Base-by-base conservation (phyloP, 2,888 invertebrate species). In the Azorinus chamasolen region DNA sequence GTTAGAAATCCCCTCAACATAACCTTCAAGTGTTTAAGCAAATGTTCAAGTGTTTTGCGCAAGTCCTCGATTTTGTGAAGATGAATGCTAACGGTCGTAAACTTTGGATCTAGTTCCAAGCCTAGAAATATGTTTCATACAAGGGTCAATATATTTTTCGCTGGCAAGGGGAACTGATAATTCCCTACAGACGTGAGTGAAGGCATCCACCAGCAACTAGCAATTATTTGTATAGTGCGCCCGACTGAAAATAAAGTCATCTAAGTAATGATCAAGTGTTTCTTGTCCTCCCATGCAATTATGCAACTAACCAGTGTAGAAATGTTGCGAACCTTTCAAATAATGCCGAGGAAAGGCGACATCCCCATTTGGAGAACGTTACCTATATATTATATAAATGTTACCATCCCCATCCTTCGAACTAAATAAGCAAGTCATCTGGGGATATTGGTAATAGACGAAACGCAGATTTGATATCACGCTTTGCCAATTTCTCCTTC, bases 241-340 rank as follows among this genome's bases (percentile, higher is more conserved):
- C 18, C 24, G 66, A 27, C 55, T 50, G 48, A 73, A 50, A 12
- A 72, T 24, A 37, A 61, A 69, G 39, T 75, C 75, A 48, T 64
- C 59, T 16, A 75, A 43, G 18, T 57, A 41, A 27, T 69, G 69
- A n/a, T n/a, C n/a, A n/a, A n/a, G n/a, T n/a, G n/a, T n/a, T n/a
- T n/a, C n/a, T n/a, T n/a, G n/a, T n/a, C 12, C 59, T 61, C n/a
- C n/a, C 16, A 14, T 16, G 24, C n/a, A 10, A 10, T 6, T 22
- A n/a, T 24, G 24, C 20, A 39, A 64, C 50, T 27, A 43, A 37
- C 71, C 51, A 63, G 12, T 63, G 32, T 58, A 57, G n/a, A n/a
- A n/a, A n/a, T n/a, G n/a, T n/a, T n/a, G n/a, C n/a, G n/a, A n/a
- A n/a, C n/a, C n/a, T n/a, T 39, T 71, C 71, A 20, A 59, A 73